Conservation (phyloP, 1,140 invertebrate species). For the Reticulitermes speratus region DNA sequence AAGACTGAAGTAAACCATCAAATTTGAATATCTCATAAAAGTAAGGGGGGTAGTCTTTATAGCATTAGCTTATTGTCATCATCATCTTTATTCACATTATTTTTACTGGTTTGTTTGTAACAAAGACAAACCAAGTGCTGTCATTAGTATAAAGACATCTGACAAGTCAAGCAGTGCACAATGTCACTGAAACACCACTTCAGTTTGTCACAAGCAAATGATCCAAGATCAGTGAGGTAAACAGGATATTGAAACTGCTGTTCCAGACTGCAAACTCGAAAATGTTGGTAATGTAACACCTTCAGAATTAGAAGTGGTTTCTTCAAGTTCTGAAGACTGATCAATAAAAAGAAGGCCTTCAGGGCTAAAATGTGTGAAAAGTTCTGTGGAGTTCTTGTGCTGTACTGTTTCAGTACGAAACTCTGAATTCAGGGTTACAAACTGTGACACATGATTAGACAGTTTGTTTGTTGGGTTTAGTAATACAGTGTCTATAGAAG, state of each 20-base stretch:
- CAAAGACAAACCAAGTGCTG: too few relatives aligned
- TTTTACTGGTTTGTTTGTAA: too few relatives aligned
- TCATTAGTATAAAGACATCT: too few relatives aligned
- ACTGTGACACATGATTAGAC: constrained; percentile 2
- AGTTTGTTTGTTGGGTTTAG: constrained; percentile 8
- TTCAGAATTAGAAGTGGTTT: background rate
- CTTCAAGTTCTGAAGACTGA: constrained; percentile 3
- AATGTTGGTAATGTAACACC: constrained; percentile 32
- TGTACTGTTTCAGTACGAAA: background rate
- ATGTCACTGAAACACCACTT: too few relatives aligned
- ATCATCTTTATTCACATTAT: too few relatives aligned
- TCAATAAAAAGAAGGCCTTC: constrained; percentile 31
- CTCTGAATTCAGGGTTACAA: constrained; percentile 19
- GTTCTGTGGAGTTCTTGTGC: constrained; percentile 17
- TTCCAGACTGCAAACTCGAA: constrained; percentile 31
- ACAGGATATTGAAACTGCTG: background rate
- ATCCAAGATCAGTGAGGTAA: background rate
- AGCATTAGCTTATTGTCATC: too few relatives aligned
- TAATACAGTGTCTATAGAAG: constrained; percentile 27
- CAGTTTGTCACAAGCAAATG: too few relatives aligned
- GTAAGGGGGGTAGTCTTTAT: too few relatives aligned
- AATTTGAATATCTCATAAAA: too few relatives aligned
- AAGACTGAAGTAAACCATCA: too few relatives aligned
- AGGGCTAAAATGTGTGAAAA: constrained; percentile 30
- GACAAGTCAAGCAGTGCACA: too few relatives aligned